phyloP scores from a whole-genome alignment of 2,113 vertebrate genomes.

The Synchiropus splendidus region DNA sequence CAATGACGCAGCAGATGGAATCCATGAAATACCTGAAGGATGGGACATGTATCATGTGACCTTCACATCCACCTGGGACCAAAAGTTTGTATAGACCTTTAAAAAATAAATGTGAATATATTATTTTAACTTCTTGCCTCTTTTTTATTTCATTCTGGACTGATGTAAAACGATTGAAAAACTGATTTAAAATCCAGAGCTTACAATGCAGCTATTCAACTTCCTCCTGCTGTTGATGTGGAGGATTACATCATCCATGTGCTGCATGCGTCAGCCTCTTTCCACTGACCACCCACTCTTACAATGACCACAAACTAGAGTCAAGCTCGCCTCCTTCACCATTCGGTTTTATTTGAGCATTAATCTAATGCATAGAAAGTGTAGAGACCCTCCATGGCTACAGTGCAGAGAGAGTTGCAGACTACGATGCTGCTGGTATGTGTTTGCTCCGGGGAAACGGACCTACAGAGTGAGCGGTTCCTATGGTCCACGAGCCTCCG shows the following conservation, averaged over 20 bases:
- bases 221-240: no score
- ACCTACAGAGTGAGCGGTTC: slow-evolving; percentile 12
- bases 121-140: slow-evolving; percentile 23
- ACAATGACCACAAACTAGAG: not conserved
- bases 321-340: not conserved
- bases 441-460: slow-evolving; percentile 17
- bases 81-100: slow-evolving; percentile 4
- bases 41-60: slow-evolving; percentile 91
- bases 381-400: slow-evolving; percentile 22
- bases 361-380: slow-evolving; percentile 61
- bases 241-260: no score
- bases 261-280: no score
- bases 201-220: no score
- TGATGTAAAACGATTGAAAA: no score
- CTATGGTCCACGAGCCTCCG: slow-evolving; percentile 2
- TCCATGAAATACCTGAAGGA: slow-evolving; percentile 87
- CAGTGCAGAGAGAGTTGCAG: slow-evolving; percentile 16
- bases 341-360: slow-evolving; percentile 48
- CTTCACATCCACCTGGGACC: slow-evolving; percentile 16
- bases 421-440: slow-evolving; percentile 20
- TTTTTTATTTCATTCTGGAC: no score
- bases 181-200: no score
- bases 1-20: slow-evolving; percentile 93
- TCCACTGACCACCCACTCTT: no score
- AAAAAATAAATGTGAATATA: slow-evolving; percentile 46